Conservation (phyloP, 2,797 vertebrate genomes). For the Pangasius krempfi region DNA sequence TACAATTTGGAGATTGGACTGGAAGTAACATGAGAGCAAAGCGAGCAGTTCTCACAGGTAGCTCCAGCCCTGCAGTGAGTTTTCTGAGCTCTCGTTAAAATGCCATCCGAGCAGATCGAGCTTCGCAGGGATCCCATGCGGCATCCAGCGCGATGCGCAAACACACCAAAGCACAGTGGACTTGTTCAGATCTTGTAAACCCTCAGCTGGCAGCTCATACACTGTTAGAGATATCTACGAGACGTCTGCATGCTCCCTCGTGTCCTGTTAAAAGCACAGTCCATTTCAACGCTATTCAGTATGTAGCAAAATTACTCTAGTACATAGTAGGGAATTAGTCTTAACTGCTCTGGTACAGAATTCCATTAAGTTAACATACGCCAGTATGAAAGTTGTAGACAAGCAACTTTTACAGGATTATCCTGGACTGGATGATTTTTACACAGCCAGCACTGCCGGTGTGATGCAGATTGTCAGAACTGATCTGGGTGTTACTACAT, state of each 20-base stretch:
- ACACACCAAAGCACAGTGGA: slow-evolving; percentile 61
- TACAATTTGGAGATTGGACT: neutral
- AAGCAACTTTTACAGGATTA: neutral
- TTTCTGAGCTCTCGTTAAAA: slow-evolving; percentile 74
- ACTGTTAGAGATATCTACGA: slow-evolving; percentile 11
- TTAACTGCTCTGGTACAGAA: neutral
- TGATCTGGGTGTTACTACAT: neutral
- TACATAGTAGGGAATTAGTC: neutral
- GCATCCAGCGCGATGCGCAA: slow-evolving; percentile 58
- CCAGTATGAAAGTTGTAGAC: neutral
- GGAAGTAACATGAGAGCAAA: neutral
- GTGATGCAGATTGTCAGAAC: slow-evolving; percentile 7
- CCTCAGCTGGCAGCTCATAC: slow-evolving; percentile 55
- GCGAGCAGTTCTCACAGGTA: slow-evolving; percentile 4
- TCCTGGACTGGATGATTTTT: neutral
- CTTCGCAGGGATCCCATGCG: slow-evolving; percentile 57
- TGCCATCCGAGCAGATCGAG: slow-evolving; percentile 64
- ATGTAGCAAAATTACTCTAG: slow-evolving; percentile 18
- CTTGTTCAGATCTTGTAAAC: slow-evolving; percentile 60
- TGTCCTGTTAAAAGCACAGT: slow-evolving; percentile 20
- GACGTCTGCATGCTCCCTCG: slow-evolving; percentile 3
- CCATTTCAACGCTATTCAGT: slow-evolving; percentile 25
- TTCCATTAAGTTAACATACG: neutral
- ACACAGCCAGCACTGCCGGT: neutral
- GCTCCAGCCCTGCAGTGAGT: slow-evolving; percentile 55